Evolutionary conservation across 2,797 vertebrate genomes (phyloP).

Genomic region (Chromobotia macracanthus): DNA sequence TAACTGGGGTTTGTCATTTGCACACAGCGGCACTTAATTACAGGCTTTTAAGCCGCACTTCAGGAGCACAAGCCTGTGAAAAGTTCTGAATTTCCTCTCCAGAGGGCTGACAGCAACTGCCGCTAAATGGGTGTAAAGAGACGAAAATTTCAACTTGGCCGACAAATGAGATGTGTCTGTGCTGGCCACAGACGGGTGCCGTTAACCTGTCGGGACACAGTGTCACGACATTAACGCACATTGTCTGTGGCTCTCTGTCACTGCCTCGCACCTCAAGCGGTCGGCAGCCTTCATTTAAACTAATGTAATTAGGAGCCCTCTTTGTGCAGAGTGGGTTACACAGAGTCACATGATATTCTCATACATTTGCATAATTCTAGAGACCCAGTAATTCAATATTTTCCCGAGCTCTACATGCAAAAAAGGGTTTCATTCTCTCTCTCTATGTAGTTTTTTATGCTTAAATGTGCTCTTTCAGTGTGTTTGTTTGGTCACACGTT

Average conservation of each 20-base stretch:
- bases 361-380: slow-evolving; percentile 58
- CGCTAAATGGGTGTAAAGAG: slow-evolving; percentile 58
- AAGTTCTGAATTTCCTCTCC: slow-evolving; percentile 50
- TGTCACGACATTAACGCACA: slow-evolving; percentile 55
- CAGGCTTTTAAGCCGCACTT: slow-evolving; percentile 55
- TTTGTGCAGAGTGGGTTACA: slow-evolving; percentile 56
- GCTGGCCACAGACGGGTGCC: slow-evolving; percentile 49
- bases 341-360: slow-evolving; percentile 47
- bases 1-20: slow-evolving; percentile 67
- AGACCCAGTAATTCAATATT: slow-evolving; percentile 38
- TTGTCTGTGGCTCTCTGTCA: slow-evolving; percentile 52
- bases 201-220: slow-evolving; percentile 62
- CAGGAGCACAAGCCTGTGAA: slow-evolving; percentile 57
- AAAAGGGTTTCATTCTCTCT: slow-evolving; percentile 20
- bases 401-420: slow-evolving; percentile 20
- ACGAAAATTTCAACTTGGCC: slow-evolving; percentile 44
- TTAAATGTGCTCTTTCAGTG: background rate
- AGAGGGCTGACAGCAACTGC: slow-evolving; percentile 54
- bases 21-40: slow-evolving; percentile 68
- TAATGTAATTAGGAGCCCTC: slow-evolving; percentile 63
- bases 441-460: background rate
- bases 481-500: background rate
- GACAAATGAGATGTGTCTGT: slow-evolving; percentile 62
- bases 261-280: slow-evolving; percentile 47
- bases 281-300: slow-evolving; percentile 60